These are phyloP conservation scores for Neosalanx taihuensis DNA, from an alignment of 2,797 vertebrate species.

Conservation along the genomic window DNA sequence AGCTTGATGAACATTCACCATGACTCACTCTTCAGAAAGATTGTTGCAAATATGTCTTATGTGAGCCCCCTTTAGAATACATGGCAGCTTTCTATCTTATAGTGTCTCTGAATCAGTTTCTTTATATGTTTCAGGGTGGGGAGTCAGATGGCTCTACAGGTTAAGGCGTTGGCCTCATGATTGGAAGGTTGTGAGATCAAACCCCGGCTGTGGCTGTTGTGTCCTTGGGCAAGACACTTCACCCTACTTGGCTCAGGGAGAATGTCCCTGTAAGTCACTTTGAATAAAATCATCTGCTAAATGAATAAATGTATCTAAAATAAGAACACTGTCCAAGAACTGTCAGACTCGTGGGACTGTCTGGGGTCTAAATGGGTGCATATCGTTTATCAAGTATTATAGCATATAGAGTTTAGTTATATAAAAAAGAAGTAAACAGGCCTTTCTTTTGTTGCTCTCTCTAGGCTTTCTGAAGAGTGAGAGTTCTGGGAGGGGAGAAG, in stretches of 20 bases:
- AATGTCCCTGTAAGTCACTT: too few relatives aligned
- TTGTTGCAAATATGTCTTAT: not conserved
- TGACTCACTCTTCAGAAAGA: not conserved
- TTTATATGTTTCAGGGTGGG: too few relatives aligned
- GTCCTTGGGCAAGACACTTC: too few relatives aligned
- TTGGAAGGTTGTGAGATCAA: too few relatives aligned
- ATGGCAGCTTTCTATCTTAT: too few relatives aligned
- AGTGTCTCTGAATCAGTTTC: too few relatives aligned
- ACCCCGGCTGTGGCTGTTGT: too few relatives aligned
- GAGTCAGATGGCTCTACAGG: too few relatives aligned
- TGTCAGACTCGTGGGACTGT: not conserved
- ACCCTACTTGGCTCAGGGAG: too few relatives aligned
- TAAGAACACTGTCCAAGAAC: not conserved
- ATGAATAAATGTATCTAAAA: too few relatives aligned
- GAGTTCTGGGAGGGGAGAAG: conserved; percentile 30
- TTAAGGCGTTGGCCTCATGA: too few relatives aligned
- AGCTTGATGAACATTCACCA: not conserved
- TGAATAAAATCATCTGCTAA: too few relatives aligned
- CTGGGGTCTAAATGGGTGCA: not conserved
- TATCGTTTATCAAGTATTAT: not conserved
- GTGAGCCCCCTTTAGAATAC: not conserved
- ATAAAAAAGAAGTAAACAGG: not conserved
- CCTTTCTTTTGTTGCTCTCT: not conserved
- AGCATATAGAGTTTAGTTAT: not conserved
- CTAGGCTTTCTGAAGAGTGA: not conserved